Evolutionary conservation across 2,888 invertebrate species (phyloP), one percentile per base, ranked within the genome.

Genomic region (Antitype chi): DNA sequence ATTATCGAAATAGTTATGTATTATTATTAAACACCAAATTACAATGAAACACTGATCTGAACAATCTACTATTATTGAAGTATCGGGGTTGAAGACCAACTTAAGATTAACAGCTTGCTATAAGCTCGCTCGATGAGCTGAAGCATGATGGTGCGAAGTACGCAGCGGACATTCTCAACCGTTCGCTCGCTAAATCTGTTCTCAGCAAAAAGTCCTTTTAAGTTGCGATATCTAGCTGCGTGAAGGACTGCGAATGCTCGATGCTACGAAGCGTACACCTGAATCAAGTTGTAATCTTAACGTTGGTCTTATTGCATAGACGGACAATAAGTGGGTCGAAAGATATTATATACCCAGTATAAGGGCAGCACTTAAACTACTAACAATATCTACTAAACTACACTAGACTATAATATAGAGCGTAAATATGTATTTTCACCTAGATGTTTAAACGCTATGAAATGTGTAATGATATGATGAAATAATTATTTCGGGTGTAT

Each of bases 401-500:
- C 87, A 87, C 92, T 95, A 94, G 85, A 88, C 92, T 94, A 94
- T 89, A 91, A 91, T 91, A 92, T 91, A 93, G 87, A 88, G 92
- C 91, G 88, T 94, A 93, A 94, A 94, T 94, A 93, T 94, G 94
- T 94, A 89, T 93, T 93, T 94, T 93, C 89, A 89, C 89, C 93
- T 94, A 95, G 89, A 94, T 94, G 94, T 94, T 94, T 94, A 92
- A 91, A 92, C 92, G 92, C 95, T 96, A 96, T 95, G 95, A 96
- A 92, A 96, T 96, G 94, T 96, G 92, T 94, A 94, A 95, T 95
- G 96, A 96, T 96, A 96, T 96, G 96, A 95, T 93, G 90, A 92
- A 94, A 84, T 74, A 94, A 93, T 92, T 93, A 94, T 93, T 91
- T 92, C 79, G 87, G 86, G 91, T 91, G 92, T 92, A 88, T 88